Evolutionary conservation across 2,888 invertebrate genomes (phyloP).

Genomic region (Yponomeuta malinellus): DNA sequence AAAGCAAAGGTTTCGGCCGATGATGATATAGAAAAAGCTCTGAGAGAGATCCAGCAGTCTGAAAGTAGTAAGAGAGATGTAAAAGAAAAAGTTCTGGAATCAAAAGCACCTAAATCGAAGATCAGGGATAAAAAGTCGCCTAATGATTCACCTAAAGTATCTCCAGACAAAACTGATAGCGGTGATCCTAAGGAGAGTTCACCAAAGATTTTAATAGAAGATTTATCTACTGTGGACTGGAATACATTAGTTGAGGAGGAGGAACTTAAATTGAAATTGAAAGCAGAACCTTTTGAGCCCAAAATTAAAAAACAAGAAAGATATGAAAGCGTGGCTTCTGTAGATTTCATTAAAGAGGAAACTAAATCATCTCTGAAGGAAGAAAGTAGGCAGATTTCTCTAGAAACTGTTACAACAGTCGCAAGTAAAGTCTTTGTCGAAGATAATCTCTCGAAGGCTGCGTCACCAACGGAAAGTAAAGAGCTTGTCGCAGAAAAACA

Average conservation of each 20-base stretch:
- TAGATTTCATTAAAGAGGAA: conserved; percentile 59
- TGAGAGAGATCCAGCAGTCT: conserved; percentile 42
- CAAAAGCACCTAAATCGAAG: conserved; percentile 17
- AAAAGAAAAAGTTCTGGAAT: conserved; percentile 32
- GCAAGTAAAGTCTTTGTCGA: conserved; percentile 18
- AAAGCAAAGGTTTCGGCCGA: conserved; percentile 44
- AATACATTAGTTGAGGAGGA: conserved; percentile 61
- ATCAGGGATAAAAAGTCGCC: neutral
- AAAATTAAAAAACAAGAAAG: conserved; percentile 29
- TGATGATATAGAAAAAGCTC: conserved; percentile 46
- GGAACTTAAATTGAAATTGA: conserved; percentile 27
- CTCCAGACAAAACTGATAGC: neutral
- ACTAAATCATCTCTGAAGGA: conserved; percentile 29
- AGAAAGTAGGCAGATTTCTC: conserved; percentile 16
- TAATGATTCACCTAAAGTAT: conserved; percentile 2
- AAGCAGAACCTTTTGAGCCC: conserved; percentile 10
- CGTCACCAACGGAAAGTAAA: neutral
- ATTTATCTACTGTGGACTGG: conserved; percentile 51
- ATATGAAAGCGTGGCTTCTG: conserved; percentile 29
- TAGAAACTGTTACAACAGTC: conserved; percentile 21
- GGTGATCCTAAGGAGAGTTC: conserved; percentile 8
- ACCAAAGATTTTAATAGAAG: conserved; percentile 6
- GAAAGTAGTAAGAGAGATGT: conserved; percentile 31
- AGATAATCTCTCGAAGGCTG: neutral
- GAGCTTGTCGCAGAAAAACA: conserved; percentile 15